These are phyloP conservation scores for Rhinophrynus dorsalis DNA, from an alignment of 2,797 vertebrate species.

Conservation along the genomic window DNA sequence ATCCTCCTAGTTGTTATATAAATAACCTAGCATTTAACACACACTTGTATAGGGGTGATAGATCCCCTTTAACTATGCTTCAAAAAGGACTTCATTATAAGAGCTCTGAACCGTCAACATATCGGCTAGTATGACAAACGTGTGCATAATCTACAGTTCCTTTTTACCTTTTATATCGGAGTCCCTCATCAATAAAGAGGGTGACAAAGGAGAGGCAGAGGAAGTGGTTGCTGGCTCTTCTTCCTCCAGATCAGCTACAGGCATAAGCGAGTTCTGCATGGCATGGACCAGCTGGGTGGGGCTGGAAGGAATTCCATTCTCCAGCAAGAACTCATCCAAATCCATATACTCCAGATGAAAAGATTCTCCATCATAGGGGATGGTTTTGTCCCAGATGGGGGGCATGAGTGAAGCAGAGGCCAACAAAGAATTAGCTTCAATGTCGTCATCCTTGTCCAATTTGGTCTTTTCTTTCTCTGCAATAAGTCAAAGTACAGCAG, in stretches of 20 bases:
- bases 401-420: constrained; percentile 94
- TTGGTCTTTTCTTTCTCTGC: constrained; percentile 68
- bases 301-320: constrained; percentile 91
- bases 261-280: constrained; percentile 74
- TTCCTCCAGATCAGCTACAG: constrained; percentile 78
- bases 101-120: no score
- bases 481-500: constrained; percentile 9
- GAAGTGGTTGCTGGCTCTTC: constrained; percentile 69
- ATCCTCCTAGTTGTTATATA: no score
- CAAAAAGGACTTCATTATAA: no score
- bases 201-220: constrained; percentile 64
- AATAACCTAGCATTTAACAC: no score
- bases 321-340: constrained; percentile 95
- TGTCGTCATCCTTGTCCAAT: constrained; percentile 71
- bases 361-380: constrained; percentile 94
- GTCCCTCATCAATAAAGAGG: constrained; percentile 68
- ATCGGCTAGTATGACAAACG: no score
- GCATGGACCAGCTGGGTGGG: constrained; percentile 66
- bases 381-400: constrained; percentile 97
- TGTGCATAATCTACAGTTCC: no score
- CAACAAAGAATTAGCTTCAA: constrained; percentile 71
- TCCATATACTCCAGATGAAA: constrained; percentile 99
- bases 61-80: no score
- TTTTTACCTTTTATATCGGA: constrained; percentile 71
- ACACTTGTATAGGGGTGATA: no score